Evolutionary conservation across 2,113 vertebrate genomes (phyloP).

Genomic region (Osmerus eperlanus): DNA sequence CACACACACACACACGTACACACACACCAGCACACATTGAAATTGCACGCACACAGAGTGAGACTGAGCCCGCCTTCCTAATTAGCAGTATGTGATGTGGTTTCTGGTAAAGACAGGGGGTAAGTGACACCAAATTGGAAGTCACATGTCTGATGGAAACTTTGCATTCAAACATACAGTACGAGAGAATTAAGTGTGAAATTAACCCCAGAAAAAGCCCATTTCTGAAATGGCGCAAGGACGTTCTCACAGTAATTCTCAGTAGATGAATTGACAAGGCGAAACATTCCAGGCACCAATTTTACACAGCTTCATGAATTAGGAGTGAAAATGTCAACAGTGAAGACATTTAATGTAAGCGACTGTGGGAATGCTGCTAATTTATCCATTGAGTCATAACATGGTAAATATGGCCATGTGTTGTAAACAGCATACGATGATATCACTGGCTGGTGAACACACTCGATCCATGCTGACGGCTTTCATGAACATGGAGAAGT

Average conservation of each 20-base stretch:
- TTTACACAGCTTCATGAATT: neutral
- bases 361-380: too few species aligned
- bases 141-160: conserved; percentile 73
- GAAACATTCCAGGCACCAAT: too few species aligned
- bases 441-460: too few species aligned
- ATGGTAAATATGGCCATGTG: too few species aligned
- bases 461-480: too few species aligned
- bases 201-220: conserved; percentile 60
- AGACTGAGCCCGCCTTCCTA: conserved; percentile 44
- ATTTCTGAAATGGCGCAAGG: neutral
- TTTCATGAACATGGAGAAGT: too few species aligned
- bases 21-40: neutral
- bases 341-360: too few species aligned
- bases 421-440: too few species aligned
- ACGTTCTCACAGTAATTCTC: too few species aligned
- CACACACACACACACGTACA: conserved; percentile 22
- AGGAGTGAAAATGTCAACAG: neutral
- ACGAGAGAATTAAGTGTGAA: neutral
- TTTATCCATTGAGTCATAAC: too few species aligned
- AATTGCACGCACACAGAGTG: conserved; percentile 21
- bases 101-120: conserved; percentile 67
- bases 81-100: conserved; percentile 69
- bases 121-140: conserved; percentile 71
- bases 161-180: conserved; percentile 37
- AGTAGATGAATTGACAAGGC: too few species aligned